Conservation (phyloP, 2,797 vertebrate species). For the Paratrypauchen microcephalus region DNA sequence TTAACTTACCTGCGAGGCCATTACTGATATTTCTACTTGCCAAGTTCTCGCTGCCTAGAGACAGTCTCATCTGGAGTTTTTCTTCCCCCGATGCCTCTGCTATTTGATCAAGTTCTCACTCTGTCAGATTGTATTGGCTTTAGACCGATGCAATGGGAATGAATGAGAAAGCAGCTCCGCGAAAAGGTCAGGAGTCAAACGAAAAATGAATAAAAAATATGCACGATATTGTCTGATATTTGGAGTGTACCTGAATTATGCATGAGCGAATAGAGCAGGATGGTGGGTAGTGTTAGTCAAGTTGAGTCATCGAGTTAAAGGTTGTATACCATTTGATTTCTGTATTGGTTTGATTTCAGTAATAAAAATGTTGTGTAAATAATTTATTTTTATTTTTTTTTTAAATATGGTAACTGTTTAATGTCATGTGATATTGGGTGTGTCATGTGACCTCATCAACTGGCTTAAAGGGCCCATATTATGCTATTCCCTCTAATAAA, state of each 20-base stretch:
- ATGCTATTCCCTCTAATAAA: too few relatives aligned
- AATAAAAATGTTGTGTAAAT: too few relatives aligned
- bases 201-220: slow-evolving; percentile 71
- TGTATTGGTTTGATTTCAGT: not conserved
- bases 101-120: slow-evolving; percentile 74
- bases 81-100: slow-evolving; percentile 38
- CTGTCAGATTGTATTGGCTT: slow-evolving; percentile 68
- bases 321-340: slow-evolving; percentile 43
- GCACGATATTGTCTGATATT: slow-evolving; percentile 67
- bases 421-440: too few relatives aligned
- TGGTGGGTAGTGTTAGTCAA: slow-evolving; percentile 40
- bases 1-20: slow-evolving; percentile 64
- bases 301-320: slow-evolving; percentile 9
- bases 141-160: slow-evolving; percentile 62
- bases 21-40: slow-evolving; percentile 69
- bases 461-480: too few relatives aligned
- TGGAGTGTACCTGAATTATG: slow-evolving; percentile 62
- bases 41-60: slow-evolving; percentile 57
- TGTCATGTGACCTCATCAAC: too few relatives aligned
- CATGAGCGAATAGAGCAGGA: slow-evolving; percentile 24
- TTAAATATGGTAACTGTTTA: too few relatives aligned
- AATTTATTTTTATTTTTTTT: too few relatives aligned
- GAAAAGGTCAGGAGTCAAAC: slow-evolving; percentile 76
- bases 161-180: slow-evolving; percentile 59
- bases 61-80: slow-evolving; percentile 57